Conservation (phyloP, 2,113 vertebrate species). For the Centropus unirufus region DNA sequence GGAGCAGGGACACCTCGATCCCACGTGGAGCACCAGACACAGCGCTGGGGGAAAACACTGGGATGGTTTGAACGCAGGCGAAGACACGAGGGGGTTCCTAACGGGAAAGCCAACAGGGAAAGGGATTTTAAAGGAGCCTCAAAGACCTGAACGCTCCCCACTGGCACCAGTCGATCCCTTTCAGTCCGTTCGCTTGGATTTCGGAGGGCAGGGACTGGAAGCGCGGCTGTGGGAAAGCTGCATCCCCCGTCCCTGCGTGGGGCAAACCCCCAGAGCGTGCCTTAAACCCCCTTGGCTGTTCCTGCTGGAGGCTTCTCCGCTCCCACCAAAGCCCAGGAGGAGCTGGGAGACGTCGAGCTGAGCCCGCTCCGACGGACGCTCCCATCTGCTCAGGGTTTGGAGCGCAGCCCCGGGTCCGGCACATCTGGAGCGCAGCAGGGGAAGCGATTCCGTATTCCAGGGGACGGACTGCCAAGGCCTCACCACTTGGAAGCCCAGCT, state of each 20-base stretch:
- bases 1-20: not conserved
- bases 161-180: too few relatives aligned
- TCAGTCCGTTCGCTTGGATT: not conserved
- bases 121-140: not conserved
- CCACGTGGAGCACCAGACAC: rapidly evolving
- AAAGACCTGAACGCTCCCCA: not conserved
- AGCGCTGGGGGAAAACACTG: rapidly evolving
- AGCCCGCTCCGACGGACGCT: not conserved
- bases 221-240: not conserved
- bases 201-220: not conserved
- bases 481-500: not conserved
- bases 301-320: not conserved
- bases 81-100: rapidly evolving
- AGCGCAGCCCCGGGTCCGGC: not conserved
- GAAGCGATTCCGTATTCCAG: constrained; percentile 31
- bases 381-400: not conserved
- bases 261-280: not conserved
- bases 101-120: not conserved
- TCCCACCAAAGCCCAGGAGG: not conserved
- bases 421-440: not conserved
- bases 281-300: not conserved
- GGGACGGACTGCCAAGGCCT: not conserved
- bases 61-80: rapidly evolving
- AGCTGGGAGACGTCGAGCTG: not conserved
- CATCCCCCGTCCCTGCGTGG: too few relatives aligned